phyloP scores from a whole-genome alignment of 1,140 invertebrate species.

The Apis dorsata region DNA sequence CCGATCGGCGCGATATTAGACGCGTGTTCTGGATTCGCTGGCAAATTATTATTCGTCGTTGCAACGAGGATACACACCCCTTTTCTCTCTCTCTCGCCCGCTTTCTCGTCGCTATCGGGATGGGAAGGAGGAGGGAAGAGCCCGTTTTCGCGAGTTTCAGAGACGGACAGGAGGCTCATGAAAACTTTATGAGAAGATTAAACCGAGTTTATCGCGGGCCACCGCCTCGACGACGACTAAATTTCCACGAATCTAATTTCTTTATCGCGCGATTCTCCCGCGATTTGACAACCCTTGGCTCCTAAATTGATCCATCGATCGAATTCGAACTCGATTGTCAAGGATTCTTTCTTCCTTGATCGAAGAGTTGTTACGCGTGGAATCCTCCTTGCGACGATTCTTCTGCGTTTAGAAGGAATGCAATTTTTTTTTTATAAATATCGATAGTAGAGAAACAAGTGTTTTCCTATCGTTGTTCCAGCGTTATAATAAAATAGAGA shows the following conservation, averaged over 20 bases:
- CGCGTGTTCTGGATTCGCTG: conserved; percentile 20
- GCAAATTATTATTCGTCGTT: conserved; percentile 19
- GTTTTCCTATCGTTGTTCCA: no score
- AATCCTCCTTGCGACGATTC: no score
- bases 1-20: conserved; percentile 51
- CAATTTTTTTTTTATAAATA: no score
- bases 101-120: background rate
- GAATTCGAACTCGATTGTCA: no score
- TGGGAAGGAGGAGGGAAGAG: background rate
- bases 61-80: background rate
- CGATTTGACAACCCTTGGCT: background rate
- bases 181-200: conserved; percentile 44
- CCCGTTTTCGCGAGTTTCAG: background rate
- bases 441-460: no score
- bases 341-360: background rate
- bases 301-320: no score
- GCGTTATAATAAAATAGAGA: background rate
- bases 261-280: conserved; percentile 1
- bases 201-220: conserved; percentile 24
- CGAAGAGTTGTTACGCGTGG: no score
- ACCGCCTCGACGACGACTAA: background rate
- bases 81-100: background rate
- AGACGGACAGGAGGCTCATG: background rate
- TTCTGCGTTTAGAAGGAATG: no score
- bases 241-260: background rate